phyloP scores from a whole-genome alignment of 92 coral and sea anemone genomes.

The Blastomussa wellsi region DNA sequence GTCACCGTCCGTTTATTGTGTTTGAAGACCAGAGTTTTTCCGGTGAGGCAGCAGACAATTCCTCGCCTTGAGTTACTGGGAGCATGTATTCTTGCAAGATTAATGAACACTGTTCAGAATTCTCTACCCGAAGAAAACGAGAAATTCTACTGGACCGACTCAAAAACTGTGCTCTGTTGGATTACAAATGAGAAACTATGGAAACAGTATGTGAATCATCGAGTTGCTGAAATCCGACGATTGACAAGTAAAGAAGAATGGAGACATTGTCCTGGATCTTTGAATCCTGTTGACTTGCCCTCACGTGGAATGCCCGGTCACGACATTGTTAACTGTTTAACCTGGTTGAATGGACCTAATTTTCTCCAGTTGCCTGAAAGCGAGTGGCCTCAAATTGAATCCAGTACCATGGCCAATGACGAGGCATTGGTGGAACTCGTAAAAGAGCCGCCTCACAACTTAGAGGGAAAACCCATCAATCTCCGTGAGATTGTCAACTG shows the following conservation, averaged over 20 bases:
- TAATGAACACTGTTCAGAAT: neutral
- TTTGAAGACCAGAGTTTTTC: slow-evolving; percentile 13
- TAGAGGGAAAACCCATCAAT: slow-evolving; percentile 25
- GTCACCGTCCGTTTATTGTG: neutral
- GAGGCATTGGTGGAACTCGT: slow-evolving; percentile 30
- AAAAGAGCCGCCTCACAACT: slow-evolving; percentile 21
- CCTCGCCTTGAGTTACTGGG: slow-evolving; percentile 45
- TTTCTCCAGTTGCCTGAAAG: neutral
- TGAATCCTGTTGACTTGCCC: neutral
- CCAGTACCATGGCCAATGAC: no score
- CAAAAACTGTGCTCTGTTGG: slow-evolving; percentile 45
- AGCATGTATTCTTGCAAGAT: slow-evolving; percentile 4
- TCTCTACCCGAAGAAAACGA: slow-evolving; percentile 15
- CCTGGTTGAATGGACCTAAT: neutral
- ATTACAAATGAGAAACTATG: slow-evolving; percentile 38
- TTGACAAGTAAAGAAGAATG: slow-evolving; percentile 39
- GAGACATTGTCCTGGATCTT: slow-evolving; percentile 44
- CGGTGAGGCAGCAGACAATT: slow-evolving; percentile 12
- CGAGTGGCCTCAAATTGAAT: no score
- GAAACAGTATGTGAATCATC: slow-evolving; percentile 49
- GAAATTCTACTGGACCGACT: slow-evolving; percentile 51
- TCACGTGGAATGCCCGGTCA: no score
- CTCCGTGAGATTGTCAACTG: slow-evolving; percentile 36
- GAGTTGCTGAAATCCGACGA: slow-evolving; percentile 44
- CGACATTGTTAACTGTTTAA: neutral